These are phyloP conservation scores for Euschistus heros DNA, from an alignment of 1,140 invertebrate genomes.

Conservation along the genomic window DNA sequence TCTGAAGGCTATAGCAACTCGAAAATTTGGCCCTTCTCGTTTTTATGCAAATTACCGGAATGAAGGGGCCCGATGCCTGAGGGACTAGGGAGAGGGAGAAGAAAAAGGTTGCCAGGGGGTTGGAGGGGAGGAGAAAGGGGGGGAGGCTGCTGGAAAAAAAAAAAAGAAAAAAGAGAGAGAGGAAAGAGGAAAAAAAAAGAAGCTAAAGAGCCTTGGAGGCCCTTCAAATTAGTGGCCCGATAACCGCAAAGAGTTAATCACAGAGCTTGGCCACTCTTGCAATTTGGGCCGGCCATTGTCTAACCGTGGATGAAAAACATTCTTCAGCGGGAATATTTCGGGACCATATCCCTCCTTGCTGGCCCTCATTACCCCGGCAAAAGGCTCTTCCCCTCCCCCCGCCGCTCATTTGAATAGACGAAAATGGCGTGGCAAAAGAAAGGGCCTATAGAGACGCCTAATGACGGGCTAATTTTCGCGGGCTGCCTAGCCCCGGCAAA, in stretches of 20 bases:
- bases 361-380: neutral
- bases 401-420: constrained; percentile 12
- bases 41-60: constrained; percentile 15
- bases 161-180: neutral
- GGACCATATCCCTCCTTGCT: neutral
- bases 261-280: constrained; percentile 13
- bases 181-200: neutral
- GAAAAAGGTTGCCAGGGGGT: neutral
- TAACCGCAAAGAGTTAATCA: constrained; percentile 16
- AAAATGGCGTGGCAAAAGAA: too few relatives aligned
- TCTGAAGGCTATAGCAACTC: constrained; percentile 15
- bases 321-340: constrained; percentile 6
- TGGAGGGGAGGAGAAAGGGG: neutral
- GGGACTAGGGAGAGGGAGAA: neutral
- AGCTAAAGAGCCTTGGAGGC: constrained; percentile 9
- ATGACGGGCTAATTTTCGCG: too few relatives aligned
- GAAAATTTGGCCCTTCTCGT: constrained; percentile 16
- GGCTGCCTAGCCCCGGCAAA: too few relatives aligned
- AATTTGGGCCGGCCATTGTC: constrained; percentile 11
- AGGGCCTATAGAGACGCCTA: too few relatives aligned
- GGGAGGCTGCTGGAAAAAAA: neutral
- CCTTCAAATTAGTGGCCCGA: constrained; percentile 16
- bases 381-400: neutral
- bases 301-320: constrained; percentile 11
- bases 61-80: neutral